Conservation (phyloP, 2,797 vertebrate species). For the Adelosebastes latens region DNA sequence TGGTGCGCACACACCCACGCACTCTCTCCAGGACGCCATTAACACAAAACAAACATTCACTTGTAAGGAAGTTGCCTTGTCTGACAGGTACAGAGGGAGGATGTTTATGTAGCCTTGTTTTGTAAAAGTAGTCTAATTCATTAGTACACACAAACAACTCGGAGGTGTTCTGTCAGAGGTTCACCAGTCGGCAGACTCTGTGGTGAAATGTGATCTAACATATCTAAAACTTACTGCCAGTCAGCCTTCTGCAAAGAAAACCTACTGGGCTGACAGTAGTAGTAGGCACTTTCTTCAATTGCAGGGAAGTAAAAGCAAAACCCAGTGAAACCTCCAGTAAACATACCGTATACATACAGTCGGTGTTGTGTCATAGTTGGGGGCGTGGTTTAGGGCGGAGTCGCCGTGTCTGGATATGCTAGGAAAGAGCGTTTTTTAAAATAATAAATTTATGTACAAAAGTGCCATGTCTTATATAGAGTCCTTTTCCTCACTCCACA, state of each 20-base stretch:
- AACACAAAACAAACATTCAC: conserved; percentile 8
- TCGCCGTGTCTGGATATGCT: too few species aligned
- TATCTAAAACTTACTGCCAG: conserved; percentile 28
- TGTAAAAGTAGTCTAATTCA: conserved; percentile 12
- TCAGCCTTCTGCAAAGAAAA: conserved; percentile 12
- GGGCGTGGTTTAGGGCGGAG: too few species aligned
- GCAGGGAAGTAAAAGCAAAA: not conserved
- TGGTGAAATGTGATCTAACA: conserved; percentile 48
- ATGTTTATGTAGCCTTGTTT: conserved; percentile 7
- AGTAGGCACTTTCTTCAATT: not conserved
- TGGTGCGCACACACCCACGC: not conserved
- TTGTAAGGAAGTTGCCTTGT: not conserved
- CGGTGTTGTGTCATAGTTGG: too few species aligned
- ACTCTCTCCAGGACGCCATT: not conserved
- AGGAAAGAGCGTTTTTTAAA: too few species aligned
- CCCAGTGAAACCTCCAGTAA: not conserved
- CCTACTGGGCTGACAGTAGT: too few species aligned
- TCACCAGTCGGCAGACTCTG: conserved; percentile 16
- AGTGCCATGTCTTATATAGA: too few species aligned
- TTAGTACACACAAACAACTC: conserved; percentile 19
- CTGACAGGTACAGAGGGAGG: not conserved
- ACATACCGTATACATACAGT: too few species aligned
- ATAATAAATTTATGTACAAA: too few species aligned
- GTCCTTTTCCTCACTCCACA: too few species aligned
- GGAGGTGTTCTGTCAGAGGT: conserved; percentile 18